Evolutionary conservation across 2,113 vertebrate species (phyloP).

Genomic region (Axis porcinus): DNA sequence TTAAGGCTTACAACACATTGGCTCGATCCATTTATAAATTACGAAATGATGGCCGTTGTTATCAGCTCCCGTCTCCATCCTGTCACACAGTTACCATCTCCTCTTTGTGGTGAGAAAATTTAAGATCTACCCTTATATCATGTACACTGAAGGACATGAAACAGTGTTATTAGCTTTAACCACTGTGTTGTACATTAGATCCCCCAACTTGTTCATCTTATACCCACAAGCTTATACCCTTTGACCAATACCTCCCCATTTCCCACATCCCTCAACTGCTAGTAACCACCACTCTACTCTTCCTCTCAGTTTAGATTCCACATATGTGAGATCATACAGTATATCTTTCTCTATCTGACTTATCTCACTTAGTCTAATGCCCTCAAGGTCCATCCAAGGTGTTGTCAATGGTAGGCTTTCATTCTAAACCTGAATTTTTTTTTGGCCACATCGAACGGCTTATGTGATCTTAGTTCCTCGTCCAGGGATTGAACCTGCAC

Average conservation of each 20-base stretch:
- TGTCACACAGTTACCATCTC: neutral
- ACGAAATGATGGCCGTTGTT: neutral
- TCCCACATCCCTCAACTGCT: neutral
- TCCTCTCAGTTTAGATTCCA: neutral
- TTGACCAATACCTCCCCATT: neutral
- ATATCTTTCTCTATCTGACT: neutral
- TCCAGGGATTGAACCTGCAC: neutral
- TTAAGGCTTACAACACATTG: neutral
- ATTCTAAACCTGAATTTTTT: neutral
- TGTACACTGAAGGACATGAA: neutral
- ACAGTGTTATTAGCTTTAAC: neutral
- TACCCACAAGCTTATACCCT: neutral
- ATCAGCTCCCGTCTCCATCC: neutral
- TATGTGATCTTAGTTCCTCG: rapidly evolving
- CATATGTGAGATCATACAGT: neutral
- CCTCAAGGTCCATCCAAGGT: neutral
- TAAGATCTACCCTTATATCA: neutral
- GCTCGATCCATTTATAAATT: neutral
- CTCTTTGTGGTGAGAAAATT: neutral
- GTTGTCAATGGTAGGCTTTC: neutral
- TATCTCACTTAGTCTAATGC: neutral
- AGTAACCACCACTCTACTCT: neutral
- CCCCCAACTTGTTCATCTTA: neutral
- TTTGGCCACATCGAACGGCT: neutral
- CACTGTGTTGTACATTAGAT: neutral